Base-by-base conservation (phyloP, 2,797 vertebrate species). In the Knipowitschia caucasica region DNA sequence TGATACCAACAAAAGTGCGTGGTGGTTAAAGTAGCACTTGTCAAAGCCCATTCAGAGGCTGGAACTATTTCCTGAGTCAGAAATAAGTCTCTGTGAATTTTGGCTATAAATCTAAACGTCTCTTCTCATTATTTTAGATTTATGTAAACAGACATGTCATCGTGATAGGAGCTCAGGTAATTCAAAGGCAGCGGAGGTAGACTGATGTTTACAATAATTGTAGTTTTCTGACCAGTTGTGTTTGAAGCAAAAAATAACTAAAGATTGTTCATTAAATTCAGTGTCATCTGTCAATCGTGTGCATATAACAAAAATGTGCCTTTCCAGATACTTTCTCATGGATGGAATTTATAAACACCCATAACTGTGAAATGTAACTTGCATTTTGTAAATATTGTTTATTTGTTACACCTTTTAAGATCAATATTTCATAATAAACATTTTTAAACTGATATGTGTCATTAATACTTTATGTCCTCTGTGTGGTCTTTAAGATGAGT, bases 141-240 rank as follows among this genome's bases (percentile, higher is more conserved):
- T 27, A 46, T 29, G 24, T 17, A 18, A 18, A 33, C 36, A 53
- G 18, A 15, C 21, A 39, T 20, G n/a, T n/a, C n/a, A n/a, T 21
- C 4, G 36, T 39, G 17, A 39, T 20, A 20, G 21, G 36, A 9
- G 75, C 78, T 84, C 79, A 78, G 80, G 79, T 81, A 39, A 34
- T 59, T 71, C 56, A 60, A 42, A 65, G 56, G 59, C 74, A 65
- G 55, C 52, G 59, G 69, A 80, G 69, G 26, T 46, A 55, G 59
- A 56, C 46, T 49, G 50, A 46, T 21, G 9, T 21, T 43, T n/a
- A 50, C 40, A 42, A 31, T 62, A 8, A 43, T n/a, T 7, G 21
- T 14, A n/a, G 21, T n/a, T 25, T 50, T 50, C 21, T 36, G 7
- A 24, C 18, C 10, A 50, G 30, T 11, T 34, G 31, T 9, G 25